Percentiles rank a stretch among this genome's conserved stretches.
Evolutionary conservation across 1,140 invertebrate genomes (phyloP).

Genomic region (Maconellicoccus hirsutus): DNA sequence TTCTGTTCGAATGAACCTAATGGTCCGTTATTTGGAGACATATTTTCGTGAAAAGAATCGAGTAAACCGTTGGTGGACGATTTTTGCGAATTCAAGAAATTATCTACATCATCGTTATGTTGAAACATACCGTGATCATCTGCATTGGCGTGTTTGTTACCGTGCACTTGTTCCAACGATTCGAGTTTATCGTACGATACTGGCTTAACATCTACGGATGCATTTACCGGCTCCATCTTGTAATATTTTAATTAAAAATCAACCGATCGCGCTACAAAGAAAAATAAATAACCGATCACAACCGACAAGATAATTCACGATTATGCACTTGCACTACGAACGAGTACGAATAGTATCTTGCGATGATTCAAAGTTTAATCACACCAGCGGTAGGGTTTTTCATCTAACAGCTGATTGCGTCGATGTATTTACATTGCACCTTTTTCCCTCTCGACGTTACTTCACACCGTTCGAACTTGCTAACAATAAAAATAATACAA

Average conservation of each 20-base stretch:
- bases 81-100: neutral
- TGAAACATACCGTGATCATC: neutral
- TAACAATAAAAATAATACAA: neutral
- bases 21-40: neutral
- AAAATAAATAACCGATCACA: neutral
- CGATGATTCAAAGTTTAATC: neutral
- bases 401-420: neutral
- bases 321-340: neutral
- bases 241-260: neutral
- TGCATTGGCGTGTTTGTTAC: neutral
- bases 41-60: neutral
- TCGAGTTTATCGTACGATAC: neutral
- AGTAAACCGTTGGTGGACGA: neutral
- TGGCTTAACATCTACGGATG: neutral
- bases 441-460: neutral
- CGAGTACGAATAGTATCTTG: neutral
- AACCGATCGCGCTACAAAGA: neutral
- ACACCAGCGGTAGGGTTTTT: conserved; percentile 6
- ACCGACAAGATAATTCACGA: neutral
- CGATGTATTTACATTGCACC: neutral
- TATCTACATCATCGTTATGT: neutral
- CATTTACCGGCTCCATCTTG: neutral
- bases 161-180: neutral
- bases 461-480: neutral
- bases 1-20: neutral